Percentiles rank a stretch among this genome's conserved stretches.
Conservation (phyloP, 2,888 invertebrate species). For the Chelonus formosanus region DNA sequence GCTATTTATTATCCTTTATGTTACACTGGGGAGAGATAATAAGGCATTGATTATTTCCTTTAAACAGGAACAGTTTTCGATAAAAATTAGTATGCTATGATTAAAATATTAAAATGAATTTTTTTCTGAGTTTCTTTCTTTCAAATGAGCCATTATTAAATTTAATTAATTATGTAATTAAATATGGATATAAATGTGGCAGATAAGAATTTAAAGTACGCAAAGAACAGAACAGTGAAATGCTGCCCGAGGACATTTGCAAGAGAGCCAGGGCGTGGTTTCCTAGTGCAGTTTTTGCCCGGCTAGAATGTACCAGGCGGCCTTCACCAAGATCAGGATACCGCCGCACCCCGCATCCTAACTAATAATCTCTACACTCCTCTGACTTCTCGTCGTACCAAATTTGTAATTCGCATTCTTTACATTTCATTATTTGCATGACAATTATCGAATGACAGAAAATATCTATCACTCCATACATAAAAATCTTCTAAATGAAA, state of each 20-base stretch:
- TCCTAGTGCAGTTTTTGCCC: conserved; percentile 60
- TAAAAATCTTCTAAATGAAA: too few species aligned
- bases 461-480: too few species aligned
- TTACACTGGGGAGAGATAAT: conserved; percentile 32
- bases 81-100: too few species aligned
- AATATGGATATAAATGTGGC: background rate
- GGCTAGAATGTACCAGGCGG: conserved; percentile 61
- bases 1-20: conserved; percentile 42
- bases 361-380: background rate
- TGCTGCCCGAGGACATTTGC: conserved; percentile 57
- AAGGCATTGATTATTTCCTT: conserved; percentile 2
- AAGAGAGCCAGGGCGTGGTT: conserved; percentile 61
- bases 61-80: too few species aligned
- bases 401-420: background rate
- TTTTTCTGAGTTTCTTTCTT: too few species aligned
- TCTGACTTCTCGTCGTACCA: background rate
- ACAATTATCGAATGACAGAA: too few species aligned
- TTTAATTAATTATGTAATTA: background rate
- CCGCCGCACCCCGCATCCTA: conserved; percentile 34
- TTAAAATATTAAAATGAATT: too few species aligned
- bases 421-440: too few species aligned
- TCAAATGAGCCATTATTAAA: too few species aligned
- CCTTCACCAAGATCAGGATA: conserved; percentile 62
- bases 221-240: conserved; percentile 44
- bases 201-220: conserved; percentile 7